Base-by-base conservation (phyloP, 2,888 invertebrate species). In the Erebia palarica region DNA sequence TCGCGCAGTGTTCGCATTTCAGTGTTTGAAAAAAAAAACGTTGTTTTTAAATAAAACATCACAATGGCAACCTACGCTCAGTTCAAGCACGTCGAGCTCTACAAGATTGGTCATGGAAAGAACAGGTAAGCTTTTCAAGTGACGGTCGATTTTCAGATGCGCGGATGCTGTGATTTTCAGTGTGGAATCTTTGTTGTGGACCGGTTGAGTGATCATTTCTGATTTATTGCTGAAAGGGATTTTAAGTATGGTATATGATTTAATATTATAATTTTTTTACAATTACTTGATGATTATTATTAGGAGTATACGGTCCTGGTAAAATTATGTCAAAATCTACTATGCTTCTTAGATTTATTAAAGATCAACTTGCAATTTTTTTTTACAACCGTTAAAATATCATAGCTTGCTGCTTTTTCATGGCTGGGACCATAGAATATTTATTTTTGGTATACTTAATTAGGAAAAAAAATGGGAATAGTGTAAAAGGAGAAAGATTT, bases 31-130 rank as follows among this genome's bases (percentile, higher is more conserved):
- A 77, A 77, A 71, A 77, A 61, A 72, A 59, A 21, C 72, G 71
- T 73, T 73, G 57, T 68, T 71, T 69, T 71, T 65, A 82, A 75
- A 79, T 80, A 78, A 77, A 73, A 75, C 69, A 59, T 76, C 73
- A 84, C 83, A 84, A 97, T 98, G 97, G 97, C 97, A 89, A 97
- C 97, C 88, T 98, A 97, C 95, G 97, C 97, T 87, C 96, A 97
- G 80, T 98, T 97, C 95, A 97, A 97, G 94, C 97, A 98, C 94
- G 96, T 98, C 91, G 98, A 98, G 94, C 96, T 98, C 83, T 97
- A 97, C 95, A 97, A 97, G 94, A 96, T 98, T 89, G 98, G 98
- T 90, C 97, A 96, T 93, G 97, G 97, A 89, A 98, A 98, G 94
- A 97, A 97, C 94, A 97, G 97, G 98, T 98, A 79, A 88, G 86